Evolutionary conservation across 2,888 invertebrate species (phyloP), one percentile per base, ranked within the genome.

Genomic region (Parnassius glacialis): DNA sequence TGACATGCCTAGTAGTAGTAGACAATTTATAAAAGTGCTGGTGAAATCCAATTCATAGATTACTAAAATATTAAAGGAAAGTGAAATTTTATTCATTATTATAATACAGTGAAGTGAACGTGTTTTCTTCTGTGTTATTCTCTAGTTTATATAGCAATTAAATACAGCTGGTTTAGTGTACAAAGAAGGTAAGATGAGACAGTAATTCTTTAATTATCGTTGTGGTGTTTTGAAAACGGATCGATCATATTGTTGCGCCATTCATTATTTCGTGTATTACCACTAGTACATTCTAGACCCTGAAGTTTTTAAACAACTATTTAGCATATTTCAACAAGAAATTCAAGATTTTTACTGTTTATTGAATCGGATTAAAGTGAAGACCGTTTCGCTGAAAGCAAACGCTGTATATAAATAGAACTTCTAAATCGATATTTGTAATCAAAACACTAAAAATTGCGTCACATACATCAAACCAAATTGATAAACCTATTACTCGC

Each of bases 241-340:
- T 85, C 81, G 84, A 83, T 85, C 65, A 71, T 68, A 70, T 11
- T 74, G 70, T 78, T 83, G 78, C 84, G 80, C 78, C 83, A 79
- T 75, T 61, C 65, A 66, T 76, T 73, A 72, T 71, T 74, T 66
- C 74, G 43, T 76, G 5, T 34, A 34, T 5, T 34, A 34, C 7
- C 34, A 34, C 34, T 75, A 67, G 79, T 62, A 74, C 68, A 71
- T 79, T 79, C 79, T 68, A 74, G 64, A 67, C 48, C 57, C 52
- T 57, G 44, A 61, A 12, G 25, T 51, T 44, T 16, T 16, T 7
- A 34, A 34, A 34, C 10, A 13, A 48, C n/a, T 12, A 13, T 48
- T 48, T 11, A 48, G 34, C 7, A 34, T 34, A 34, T 34, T 34
- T 34, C 5, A 25, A 34, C 34, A 34, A 34, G 34, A 7, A 34